A percentile compares a stretch with the other conserved stretches of the same genome.
These are phyloP conservation scores for Cephus sareptanus DNA, from an alignment of 2,888 invertebrate species.

Conservation along the genomic window DNA sequence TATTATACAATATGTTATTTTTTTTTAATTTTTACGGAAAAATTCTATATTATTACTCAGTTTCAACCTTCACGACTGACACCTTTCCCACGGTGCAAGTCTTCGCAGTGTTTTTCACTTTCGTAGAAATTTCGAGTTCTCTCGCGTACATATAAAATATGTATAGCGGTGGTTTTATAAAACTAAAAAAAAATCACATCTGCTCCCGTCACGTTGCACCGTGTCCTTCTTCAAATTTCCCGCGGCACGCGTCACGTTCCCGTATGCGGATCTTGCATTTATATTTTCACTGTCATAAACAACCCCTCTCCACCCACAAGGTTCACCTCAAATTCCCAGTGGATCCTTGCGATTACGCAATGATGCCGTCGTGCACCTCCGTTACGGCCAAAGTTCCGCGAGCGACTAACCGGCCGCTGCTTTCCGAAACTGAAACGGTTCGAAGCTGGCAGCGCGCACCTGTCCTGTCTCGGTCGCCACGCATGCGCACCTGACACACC, in stretches of 20 bases:
- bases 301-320: constrained; percentile 11
- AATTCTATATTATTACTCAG: background rate
- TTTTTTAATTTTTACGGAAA: background rate
- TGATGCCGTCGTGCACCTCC: constrained; percentile 10
- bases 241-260: background rate
- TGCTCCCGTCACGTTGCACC: background rate
- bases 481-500: constrained; percentile 42
- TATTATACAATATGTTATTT: too few species aligned
- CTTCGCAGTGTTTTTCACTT: background rate
- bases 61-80: background rate
- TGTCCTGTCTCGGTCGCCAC: constrained; percentile 55
- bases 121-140: background rate
- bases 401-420: constrained; percentile 15
- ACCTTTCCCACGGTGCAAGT: background rate
- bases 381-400: background rate
- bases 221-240: background rate
- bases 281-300: background rate
- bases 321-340: constrained; percentile 18
- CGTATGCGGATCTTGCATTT: background rate
- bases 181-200: background rate
- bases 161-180: background rate
- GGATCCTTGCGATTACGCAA: constrained; percentile 20
- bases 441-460: constrained; percentile 58
- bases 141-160: background rate
- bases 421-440: constrained; percentile 45